Conservation (phyloP, 2,113 vertebrate species). For the Caranx melampygus region DNA sequence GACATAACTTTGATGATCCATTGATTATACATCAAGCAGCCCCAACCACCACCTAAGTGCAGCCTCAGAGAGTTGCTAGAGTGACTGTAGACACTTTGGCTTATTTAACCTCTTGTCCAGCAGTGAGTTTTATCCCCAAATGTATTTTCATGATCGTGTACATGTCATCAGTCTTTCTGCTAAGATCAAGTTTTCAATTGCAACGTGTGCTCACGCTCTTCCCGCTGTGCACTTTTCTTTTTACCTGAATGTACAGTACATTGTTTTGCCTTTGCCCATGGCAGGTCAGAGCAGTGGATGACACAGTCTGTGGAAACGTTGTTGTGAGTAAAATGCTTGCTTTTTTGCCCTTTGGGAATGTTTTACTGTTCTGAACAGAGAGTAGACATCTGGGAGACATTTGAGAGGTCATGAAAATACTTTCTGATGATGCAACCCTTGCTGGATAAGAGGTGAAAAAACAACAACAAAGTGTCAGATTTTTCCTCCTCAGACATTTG, state of each 20-base stretch:
- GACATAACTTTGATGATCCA: neutral
- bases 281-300: neutral
- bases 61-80: neutral
- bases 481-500: neutral
- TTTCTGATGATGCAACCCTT: conserved; percentile 28
- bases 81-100: neutral
- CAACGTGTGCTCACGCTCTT: neutral
- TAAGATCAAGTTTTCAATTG: neutral
- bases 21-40: neutral
- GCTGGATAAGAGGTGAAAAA: neutral
- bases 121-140: neutral
- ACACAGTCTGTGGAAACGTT: neutral
- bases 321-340: conserved; percentile 5
- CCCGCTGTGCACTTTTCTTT: neutral
- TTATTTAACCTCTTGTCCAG: neutral
- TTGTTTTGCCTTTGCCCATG: neutral
- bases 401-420: conserved; percentile 2
- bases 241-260: neutral
- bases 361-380: conserved; percentile 9
- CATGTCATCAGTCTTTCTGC: neutral
- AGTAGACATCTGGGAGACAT: neutral
- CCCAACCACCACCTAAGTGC: neutral
- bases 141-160: conserved; percentile 6
- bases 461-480: neutral
- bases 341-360: conserved; percentile 13